These are phyloP conservation scores for Triplophysa dalaica DNA, from an alignment of 2,113 vertebrate species.

Conservation along the genomic window DNA sequence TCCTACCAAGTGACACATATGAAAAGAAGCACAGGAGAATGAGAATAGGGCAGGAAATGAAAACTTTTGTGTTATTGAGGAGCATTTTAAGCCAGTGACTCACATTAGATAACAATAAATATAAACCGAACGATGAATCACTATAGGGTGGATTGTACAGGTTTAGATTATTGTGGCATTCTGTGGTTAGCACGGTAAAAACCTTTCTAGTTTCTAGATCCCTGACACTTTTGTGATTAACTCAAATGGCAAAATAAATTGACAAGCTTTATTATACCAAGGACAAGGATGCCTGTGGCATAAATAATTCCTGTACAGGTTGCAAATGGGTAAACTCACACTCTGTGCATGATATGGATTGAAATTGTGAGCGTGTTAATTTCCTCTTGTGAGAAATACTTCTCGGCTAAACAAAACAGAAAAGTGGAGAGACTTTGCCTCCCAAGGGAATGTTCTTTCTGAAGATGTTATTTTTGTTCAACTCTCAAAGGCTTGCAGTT, in stretches of 20 bases:
- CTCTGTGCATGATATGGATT: neutral
- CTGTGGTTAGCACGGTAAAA: neutral
- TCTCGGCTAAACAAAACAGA: conserved; percentile 37
- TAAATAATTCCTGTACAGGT: conserved; percentile 13
- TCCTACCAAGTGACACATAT: conserved; percentile 24
- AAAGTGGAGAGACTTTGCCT: conserved; percentile 10
- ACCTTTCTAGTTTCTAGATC: neutral
- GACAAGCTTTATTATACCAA: neutral
- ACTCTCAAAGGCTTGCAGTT: conserved; percentile 54
- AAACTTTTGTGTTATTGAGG: conserved; percentile 3
- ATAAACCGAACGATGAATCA: neutral
- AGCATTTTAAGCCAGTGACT: conserved; percentile 1
- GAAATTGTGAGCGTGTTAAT: conserved; percentile 31
- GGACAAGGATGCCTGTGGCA: conserved; percentile 24
- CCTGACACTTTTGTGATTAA: conserved; percentile 1
- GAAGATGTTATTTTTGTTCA: conserved; percentile 58
- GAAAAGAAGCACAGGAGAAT: conserved; percentile 18
- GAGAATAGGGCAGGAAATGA: conserved; percentile 8
- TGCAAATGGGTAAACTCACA: conserved; percentile 16
- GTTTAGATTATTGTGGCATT: neutral
- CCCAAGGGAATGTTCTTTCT: conserved; percentile 51
- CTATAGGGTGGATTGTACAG: neutral
- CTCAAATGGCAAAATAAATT: conserved; percentile 10
- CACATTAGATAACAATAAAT: neutral
- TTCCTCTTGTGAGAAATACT: conserved; percentile 36